These are phyloP conservation scores for Melospiza georgiana DNA, from an alignment of 2,113 vertebrate genomes.

Conservation along the genomic window DNA sequence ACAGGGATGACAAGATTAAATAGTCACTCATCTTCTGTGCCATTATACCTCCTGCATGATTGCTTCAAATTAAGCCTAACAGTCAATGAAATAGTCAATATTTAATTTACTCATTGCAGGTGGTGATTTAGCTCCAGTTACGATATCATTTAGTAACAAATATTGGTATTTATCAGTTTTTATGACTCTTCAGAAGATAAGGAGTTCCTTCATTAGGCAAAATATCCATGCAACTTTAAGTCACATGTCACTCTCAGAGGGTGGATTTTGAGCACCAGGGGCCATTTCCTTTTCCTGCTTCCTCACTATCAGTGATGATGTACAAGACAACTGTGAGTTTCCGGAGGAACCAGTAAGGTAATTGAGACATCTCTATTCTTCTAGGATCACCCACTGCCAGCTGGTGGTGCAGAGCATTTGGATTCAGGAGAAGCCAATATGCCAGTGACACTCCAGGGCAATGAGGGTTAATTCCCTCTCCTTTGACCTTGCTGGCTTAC, in stretches of 20 bases:
- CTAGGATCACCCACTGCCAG: background rate
- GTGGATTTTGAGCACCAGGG: background rate
- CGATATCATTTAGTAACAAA: slow-evolving; percentile 27
- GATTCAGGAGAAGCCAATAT: background rate
- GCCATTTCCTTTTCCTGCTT: background rate
- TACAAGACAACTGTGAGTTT: background rate
- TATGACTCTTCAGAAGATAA: background rate
- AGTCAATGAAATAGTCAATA: slow-evolving; percentile 84
- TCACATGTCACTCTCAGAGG: background rate
- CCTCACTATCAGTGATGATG: background rate
- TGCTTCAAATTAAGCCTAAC: slow-evolving; percentile 83
- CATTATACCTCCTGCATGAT: slow-evolving; percentile 76
- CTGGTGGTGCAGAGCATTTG: background rate
- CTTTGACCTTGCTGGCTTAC: background rate
- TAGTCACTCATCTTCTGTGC: slow-evolving; percentile 55
- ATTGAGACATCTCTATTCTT: background rate
- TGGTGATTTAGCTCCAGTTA: slow-evolving; percentile 69
- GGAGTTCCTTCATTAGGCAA: slow-evolving; percentile 4
- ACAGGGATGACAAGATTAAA: slow-evolving; percentile 66
- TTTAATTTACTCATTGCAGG: slow-evolving; percentile 85
- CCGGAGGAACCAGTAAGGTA: background rate
- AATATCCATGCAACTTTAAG: background rate
- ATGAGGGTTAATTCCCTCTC: background rate
- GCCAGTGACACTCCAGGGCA: background rate
- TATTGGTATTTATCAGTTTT: slow-evolving; percentile 43